Evolutionary conservation across 2,888 invertebrate species (phyloP).

Genomic region (Epinotia demarniana): DNA sequence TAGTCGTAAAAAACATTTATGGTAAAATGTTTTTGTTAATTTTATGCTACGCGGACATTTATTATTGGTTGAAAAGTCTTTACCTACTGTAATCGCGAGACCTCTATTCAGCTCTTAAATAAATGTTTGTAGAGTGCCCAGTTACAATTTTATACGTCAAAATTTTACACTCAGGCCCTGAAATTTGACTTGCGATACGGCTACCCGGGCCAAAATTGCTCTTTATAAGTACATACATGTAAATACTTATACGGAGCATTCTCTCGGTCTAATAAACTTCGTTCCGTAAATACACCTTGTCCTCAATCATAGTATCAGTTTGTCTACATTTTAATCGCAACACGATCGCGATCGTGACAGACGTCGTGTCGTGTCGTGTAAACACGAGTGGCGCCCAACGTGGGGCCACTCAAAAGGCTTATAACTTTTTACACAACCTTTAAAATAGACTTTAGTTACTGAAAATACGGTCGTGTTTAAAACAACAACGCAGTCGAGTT

Average conservation of each 20-base stretch:
- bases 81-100: too few relatives aligned
- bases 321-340: slow-evolving; percentile 5
- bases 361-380: slow-evolving; percentile 20
- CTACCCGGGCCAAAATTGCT: too few relatives aligned
- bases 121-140: too few relatives aligned
- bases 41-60: neutral
- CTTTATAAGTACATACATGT: too few relatives aligned
- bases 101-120: too few relatives aligned
- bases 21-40: neutral
- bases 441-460: neutral
- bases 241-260: neutral
- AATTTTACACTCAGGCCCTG: too few relatives aligned
- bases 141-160: too few relatives aligned
- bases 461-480: neutral
- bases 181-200: too few relatives aligned
- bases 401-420: neutral
- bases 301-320: slow-evolving; percentile 9
- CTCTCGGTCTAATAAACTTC: neutral
- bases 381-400: slow-evolving; percentile 21
- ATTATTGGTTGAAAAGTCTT: too few relatives aligned
- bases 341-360: slow-evolving; percentile 21
- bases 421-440: neutral
- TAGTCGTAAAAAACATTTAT: neutral
- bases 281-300: neutral
- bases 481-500: neutral